Base-by-base conservation (phyloP, 2,113 vertebrate genomes). In the Dinomys branickii region DNA sequence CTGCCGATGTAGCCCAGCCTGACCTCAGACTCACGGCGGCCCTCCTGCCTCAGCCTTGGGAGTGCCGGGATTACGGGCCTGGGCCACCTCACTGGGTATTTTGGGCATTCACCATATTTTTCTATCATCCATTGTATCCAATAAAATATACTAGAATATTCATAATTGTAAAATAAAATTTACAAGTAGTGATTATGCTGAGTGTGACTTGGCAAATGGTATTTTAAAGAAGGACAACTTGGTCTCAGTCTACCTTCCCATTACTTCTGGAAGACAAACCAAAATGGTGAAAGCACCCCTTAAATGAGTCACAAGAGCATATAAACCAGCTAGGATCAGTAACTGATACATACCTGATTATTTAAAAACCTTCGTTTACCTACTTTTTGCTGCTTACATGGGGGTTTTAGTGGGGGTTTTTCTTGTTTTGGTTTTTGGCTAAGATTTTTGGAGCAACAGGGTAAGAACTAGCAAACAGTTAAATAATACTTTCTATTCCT, bases 351-450 rank as follows among this genome's bases (percentile, higher is more conserved):
- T 73, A 63, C 11, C 69, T 63, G 54, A 63, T 59, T 83, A 93
- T 61, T 95, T 80, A 54, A 77, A 96, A 82, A 50, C 47, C 3
- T 94, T 84, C 82, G 30, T 38, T 84, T 95, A 41, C 58, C 88
- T 88, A 50, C 3, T 88, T 75, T 28, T 47, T 97, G 3, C 14
- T 94, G 3, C 58, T 69, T 77, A 50, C 24, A 17, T 77, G 14
- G 59, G 26, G 44, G 7, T 13, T 88, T 78, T 47, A 13, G 4
- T 8, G 38, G 59, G 59, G 13, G 24, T 54, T 38, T 8, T 50
- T 75, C 84, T 86, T 96, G 44, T 89, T 88, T 88, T 58, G 86
- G 19, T 91, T 84, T 88, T 88, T 52, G 91, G 22, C 67, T 94
- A 44, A 93, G n/a, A 63, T 30, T 95, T 96, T 97, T 91, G 5